A percentile compares a stretch with the other conserved stretches of the same genome.
Conservation (phyloP, 1,140 invertebrate species). For the Pomacea maculata region DNA sequence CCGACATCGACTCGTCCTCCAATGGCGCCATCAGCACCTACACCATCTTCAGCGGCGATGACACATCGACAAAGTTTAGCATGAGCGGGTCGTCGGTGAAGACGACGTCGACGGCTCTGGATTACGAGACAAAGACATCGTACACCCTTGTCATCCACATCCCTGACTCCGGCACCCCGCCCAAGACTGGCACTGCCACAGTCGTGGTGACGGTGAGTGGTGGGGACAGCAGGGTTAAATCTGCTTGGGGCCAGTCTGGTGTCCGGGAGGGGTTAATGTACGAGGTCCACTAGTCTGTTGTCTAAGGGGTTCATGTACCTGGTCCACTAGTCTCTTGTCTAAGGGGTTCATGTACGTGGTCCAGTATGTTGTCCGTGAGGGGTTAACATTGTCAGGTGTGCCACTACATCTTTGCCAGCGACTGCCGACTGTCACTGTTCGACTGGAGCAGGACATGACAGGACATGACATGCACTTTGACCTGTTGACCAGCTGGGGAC, state of each 20-base stretch:
- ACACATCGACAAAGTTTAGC: slow-evolving; percentile 21
- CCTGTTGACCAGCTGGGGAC: no score
- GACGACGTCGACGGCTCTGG: slow-evolving; percentile 9
- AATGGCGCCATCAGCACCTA: slow-evolving; percentile 32
- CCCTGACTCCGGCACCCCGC: slow-evolving; percentile 25
- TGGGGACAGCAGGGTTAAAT: neutral
- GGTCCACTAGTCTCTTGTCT: neutral
- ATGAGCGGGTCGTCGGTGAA: neutral
- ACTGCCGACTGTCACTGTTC: no score
- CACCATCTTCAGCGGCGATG: slow-evolving; percentile 31
- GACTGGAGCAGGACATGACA: no score
- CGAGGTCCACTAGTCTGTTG: neutral
- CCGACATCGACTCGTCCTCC: slow-evolving; percentile 27
- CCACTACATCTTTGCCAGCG: no score
- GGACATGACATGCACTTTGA: no score
- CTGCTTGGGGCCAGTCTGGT: neutral
- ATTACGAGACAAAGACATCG: slow-evolving; percentile 18
- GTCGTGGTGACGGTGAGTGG: slow-evolving; percentile 27
- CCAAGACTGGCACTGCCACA: slow-evolving; percentile 27
- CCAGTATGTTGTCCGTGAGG: no score
- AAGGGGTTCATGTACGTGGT: neutral
- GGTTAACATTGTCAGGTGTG: no score
- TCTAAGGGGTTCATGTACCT: neutral
- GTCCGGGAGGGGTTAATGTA: neutral
- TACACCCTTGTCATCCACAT: slow-evolving; percentile 29